phyloP scores from a whole-genome alignment of 2,113 vertebrate genomes.

The Lagenorhynchus albirostris region DNA sequence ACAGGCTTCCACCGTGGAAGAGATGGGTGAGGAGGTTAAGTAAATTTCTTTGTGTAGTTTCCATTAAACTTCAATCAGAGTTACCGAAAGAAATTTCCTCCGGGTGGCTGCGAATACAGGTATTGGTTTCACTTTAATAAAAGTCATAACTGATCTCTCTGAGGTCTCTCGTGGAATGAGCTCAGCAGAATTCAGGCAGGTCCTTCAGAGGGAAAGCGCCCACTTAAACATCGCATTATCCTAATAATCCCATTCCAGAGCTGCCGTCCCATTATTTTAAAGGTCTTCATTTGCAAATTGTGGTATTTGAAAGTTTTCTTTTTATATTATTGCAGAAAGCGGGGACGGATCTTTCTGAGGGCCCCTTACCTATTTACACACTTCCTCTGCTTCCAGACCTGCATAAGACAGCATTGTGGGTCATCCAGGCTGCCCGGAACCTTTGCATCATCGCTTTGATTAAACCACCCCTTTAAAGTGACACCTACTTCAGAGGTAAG shows the following conservation, averaged over 20 bases:
- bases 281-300: conserved; percentile 84
- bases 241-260: conserved; percentile 79
- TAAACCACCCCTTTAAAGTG: not conserved
- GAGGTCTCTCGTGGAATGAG: conserved; percentile 81
- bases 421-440: not conserved
- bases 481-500: not conserved
- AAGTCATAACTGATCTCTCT: conserved; percentile 83
- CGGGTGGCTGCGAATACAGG: conserved; percentile 79
- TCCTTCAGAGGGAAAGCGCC: conserved; percentile 78
- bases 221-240: conserved; percentile 81
- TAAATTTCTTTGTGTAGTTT: conserved; percentile 83
- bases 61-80: conserved; percentile 85
- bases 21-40: conserved; percentile 83
- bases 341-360: conserved; percentile 51
- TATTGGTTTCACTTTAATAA: conserved; percentile 84
- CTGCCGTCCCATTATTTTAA: conserved; percentile 78
- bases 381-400: not conserved
- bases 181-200: conserved; percentile 81
- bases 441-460: not conserved
- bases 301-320: conserved; percentile 81
- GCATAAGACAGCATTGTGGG: not conserved
- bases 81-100: conserved; percentile 83
- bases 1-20: conserved; percentile 77
- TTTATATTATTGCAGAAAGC: conserved; percentile 75
- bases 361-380: conserved; percentile 50